Conservation (phyloP, 2,797 vertebrate genomes). For the Gadopsis marmoratus region DNA sequence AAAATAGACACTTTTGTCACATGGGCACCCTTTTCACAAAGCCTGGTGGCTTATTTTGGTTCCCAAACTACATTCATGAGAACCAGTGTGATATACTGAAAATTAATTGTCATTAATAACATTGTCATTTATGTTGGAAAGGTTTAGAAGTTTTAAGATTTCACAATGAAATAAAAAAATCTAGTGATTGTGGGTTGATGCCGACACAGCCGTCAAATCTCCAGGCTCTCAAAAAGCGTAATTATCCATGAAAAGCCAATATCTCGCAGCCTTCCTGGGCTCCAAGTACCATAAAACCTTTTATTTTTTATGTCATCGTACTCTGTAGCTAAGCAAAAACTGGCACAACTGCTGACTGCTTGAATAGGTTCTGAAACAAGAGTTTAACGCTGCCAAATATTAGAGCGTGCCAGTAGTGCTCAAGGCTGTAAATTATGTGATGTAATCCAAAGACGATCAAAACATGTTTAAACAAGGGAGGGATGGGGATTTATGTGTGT, state of each 20-base stretch:
- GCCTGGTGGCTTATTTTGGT: background rate
- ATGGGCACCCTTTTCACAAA: background rate
- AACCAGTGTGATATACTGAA: background rate
- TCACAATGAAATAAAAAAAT: background rate
- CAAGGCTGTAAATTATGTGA: constrained; percentile 35
- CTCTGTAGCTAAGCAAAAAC: constrained; percentile 23
- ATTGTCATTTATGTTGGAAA: background rate
- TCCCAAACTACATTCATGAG: background rate
- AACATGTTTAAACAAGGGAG: constrained; percentile 35
- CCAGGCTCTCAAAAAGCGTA: constrained; percentile 1
- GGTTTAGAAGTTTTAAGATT: background rate
- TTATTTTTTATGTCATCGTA: background rate
- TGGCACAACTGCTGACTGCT: constrained; percentile 9
- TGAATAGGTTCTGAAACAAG: constrained; percentile 30
- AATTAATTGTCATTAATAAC: background rate
- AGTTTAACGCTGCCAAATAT: constrained; percentile 40
- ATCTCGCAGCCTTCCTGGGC: background rate
- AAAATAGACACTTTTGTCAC: background rate
- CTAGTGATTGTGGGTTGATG: background rate
- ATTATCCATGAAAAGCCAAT: constrained; percentile 1
- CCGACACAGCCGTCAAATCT: background rate
- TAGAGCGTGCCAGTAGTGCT: constrained; percentile 9
- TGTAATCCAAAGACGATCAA: constrained; percentile 54
- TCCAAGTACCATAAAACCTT: constrained; percentile 22
- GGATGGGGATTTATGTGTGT: constrained; percentile 10